A percentile compares a stretch with the other conserved stretches of the same genome.
phyloP scores from a whole-genome alignment of 2,113 vertebrate species.

The Sisor rabdophorus region DNA sequence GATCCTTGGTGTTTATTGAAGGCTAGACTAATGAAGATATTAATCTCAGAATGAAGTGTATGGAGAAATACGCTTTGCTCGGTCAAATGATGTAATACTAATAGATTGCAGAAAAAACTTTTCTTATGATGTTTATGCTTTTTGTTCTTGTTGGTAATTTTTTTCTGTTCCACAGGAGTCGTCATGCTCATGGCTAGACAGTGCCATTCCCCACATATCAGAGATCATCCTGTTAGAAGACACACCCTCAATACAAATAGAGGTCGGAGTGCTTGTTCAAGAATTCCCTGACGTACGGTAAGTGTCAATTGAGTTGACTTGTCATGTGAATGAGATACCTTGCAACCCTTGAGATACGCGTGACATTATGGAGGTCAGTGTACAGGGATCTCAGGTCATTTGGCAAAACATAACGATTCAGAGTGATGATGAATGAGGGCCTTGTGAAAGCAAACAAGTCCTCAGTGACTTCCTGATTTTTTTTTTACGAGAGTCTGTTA shows the following conservation, averaged over 20 bases:
- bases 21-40: too few species aligned
- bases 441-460: conserved; percentile 55
- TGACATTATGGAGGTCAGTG: conserved; percentile 34
- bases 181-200: conserved; percentile 77
- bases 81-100: too few species aligned
- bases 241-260: conserved; percentile 86
- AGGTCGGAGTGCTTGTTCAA: conserved; percentile 79
- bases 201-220: conserved; percentile 76
- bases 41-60: too few species aligned
- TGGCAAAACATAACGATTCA: conserved; percentile 45
- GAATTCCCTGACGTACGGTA: conserved; percentile 90
- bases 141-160: background rate
- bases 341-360: background rate
- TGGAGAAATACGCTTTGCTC: too few species aligned
- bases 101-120: too few species aligned
- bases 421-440: conserved; percentile 40
- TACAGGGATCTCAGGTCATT: conserved; percentile 37
- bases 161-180: conserved; percentile 72
- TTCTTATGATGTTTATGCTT: background rate
- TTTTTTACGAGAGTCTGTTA: conserved; percentile 45
- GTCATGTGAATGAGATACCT: background rate
- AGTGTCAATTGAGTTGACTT: conserved; percentile 37
- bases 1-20: too few species aligned
- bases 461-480: conserved; percentile 46
- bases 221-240: conserved; percentile 88